These are phyloP conservation scores for Hippolais icterina DNA, from an alignment of 2,113 vertebrate genomes.

Conservation along the genomic window DNA sequence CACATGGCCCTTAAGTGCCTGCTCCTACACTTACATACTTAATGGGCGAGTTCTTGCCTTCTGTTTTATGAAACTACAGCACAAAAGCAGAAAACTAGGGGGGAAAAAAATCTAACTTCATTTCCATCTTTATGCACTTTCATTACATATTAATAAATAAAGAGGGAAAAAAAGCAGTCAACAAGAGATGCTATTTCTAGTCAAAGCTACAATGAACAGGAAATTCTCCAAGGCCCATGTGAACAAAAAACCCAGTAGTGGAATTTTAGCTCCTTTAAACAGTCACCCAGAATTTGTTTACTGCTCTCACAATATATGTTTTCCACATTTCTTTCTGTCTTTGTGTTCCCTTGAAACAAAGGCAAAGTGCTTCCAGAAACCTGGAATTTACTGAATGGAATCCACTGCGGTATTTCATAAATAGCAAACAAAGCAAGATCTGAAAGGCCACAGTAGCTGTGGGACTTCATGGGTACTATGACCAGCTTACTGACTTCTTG, in stretches of 20 bases:
- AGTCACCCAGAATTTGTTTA: background rate
- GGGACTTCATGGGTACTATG: background rate
- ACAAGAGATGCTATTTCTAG: background rate
- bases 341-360: background rate
- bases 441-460: background rate
- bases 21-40: background rate
- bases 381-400: background rate
- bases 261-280: background rate
- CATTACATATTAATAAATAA: background rate
- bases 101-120: fast-evolving
- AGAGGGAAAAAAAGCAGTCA: background rate
- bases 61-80: background rate
- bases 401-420: background rate
- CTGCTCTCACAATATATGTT: background rate
- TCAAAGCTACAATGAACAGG: background rate
- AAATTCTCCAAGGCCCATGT: background rate
- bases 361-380: background rate
- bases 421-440: background rate
- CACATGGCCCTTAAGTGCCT: background rate
- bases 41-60: background rate
- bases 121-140: background rate
- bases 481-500: background rate
- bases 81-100: background rate
- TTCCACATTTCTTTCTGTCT: background rate
- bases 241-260: background rate